Percentiles rank a stretch among this genome's conserved stretches.
Conservation (phyloP, 2,888 invertebrate genomes). For the Zele albiditarsus region DNA sequence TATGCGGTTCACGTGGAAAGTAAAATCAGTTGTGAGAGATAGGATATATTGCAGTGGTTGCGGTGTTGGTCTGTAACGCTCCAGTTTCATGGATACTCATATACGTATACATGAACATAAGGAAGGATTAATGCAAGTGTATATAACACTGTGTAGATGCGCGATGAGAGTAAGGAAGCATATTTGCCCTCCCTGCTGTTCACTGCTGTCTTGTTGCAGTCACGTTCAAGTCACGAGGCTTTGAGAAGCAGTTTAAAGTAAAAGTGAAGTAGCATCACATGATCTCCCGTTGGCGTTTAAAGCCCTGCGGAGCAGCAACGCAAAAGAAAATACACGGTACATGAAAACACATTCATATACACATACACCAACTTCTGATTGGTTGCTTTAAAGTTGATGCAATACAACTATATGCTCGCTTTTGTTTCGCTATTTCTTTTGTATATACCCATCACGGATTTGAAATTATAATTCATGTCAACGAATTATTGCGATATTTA, state of each 20-base stretch:
- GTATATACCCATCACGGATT: not conserved
- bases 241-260: constrained; percentile 49
- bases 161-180: constrained; percentile 24
- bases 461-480: not conserved
- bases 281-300: constrained; percentile 41
- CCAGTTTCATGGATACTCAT: constrained; percentile 32
- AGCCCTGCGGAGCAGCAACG: not conserved
- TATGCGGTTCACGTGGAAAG: not conserved
- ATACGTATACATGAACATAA: constrained; percentile 12
- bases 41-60: not conserved
- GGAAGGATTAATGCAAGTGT: constrained; percentile 27
- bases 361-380: not conserved
- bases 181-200: not conserved
- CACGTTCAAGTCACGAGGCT: constrained; percentile 38
- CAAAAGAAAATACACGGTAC: not conserved
- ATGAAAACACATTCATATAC: not conserved
- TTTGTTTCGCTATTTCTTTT: not conserved
- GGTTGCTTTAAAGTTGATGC: not conserved
- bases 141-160: not conserved
- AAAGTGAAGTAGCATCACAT: constrained; percentile 56
- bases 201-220: constrained; percentile 1
- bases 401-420: not conserved
- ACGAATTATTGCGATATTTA: not conserved
- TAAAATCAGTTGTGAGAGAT: constrained; percentile 13
- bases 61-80: constrained; percentile 17